These are phyloP conservation scores for Clamator glandarius DNA, from an alignment of 2,797 vertebrate genomes.

Conservation along the genomic window DNA sequence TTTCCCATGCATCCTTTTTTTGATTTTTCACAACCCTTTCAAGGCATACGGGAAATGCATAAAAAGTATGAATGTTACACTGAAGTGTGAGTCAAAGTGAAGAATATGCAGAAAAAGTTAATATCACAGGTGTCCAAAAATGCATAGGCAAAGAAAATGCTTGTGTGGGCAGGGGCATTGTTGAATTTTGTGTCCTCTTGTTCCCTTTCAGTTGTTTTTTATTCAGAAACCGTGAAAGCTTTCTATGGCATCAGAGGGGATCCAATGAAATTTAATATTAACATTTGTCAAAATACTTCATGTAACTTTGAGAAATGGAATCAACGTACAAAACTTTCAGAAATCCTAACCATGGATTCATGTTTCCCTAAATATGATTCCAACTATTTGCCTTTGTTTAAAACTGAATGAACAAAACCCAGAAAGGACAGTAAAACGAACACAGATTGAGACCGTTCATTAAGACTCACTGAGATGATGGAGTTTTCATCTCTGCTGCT, in stretches of 20 bases:
- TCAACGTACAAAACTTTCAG: neutral
- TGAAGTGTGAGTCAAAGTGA: neutral
- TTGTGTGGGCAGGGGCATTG: rapidly evolving
- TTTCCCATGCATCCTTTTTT: neutral
- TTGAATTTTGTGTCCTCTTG: neutral
- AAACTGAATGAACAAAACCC: neutral
- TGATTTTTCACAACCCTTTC: neutral
- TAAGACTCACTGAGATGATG: neutral
- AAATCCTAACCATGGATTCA: neutral
- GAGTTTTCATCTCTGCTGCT: neutral
- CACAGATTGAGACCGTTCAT: neutral
- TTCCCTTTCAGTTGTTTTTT: neutral
- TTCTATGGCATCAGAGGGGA: neutral
- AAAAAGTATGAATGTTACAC: neutral
- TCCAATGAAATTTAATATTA: neutral
- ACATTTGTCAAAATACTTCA: neutral
- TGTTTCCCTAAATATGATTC: neutral
- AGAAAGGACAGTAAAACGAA: neutral
- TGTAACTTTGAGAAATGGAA: neutral
- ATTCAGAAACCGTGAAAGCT: neutral
- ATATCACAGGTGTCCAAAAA: neutral
- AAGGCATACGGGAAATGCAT: neutral
- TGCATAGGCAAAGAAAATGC: neutral
- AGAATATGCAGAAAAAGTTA: neutral
- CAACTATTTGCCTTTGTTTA: neutral